A percentile compares a stretch with the other conserved stretches of the same genome.
Evolutionary conservation across 2,797 vertebrate species (phyloP).

Genomic region (Buphagus erythrorhynchus): DNA sequence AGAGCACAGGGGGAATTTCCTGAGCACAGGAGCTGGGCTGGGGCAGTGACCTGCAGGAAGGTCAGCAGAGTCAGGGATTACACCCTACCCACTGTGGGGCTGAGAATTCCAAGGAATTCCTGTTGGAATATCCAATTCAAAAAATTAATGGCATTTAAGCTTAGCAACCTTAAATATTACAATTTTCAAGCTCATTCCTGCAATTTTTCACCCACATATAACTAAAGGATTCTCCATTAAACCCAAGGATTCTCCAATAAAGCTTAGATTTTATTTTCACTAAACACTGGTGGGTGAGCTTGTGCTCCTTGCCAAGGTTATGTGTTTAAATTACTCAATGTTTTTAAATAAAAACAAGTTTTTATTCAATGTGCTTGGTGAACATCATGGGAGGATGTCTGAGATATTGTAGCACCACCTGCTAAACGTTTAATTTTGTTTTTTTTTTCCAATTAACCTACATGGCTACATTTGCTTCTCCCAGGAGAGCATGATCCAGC

Average conservation of each 20-base stretch:
- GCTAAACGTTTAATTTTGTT: neutral
- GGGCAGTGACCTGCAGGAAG: neutral
- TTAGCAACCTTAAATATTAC: neutral
- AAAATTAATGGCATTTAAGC: neutral
- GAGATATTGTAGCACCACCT: neutral
- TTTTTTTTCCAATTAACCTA: accelerated
- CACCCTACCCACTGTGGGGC: accelerated
- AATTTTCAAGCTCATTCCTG: neutral
- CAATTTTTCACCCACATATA: accelerated
- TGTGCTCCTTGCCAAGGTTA: neutral
- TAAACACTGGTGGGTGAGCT: neutral
- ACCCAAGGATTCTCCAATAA: neutral
- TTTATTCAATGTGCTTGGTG: neutral
- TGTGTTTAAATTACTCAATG: neutral
- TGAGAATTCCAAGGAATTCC: neutral
- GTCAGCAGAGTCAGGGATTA: neutral
- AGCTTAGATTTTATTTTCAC: neutral
- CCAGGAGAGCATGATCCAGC: too few species aligned
- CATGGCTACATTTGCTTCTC: neutral
- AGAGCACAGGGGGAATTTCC: neutral
- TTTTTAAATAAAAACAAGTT: neutral
- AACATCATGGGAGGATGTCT: neutral
- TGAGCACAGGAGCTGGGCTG: neutral
- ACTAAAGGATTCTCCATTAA: neutral
- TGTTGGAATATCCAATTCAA: neutral